phyloP scores from a whole-genome alignment of 2,113 vertebrate genomes.

The Cyanoliseus patagonus region DNA sequence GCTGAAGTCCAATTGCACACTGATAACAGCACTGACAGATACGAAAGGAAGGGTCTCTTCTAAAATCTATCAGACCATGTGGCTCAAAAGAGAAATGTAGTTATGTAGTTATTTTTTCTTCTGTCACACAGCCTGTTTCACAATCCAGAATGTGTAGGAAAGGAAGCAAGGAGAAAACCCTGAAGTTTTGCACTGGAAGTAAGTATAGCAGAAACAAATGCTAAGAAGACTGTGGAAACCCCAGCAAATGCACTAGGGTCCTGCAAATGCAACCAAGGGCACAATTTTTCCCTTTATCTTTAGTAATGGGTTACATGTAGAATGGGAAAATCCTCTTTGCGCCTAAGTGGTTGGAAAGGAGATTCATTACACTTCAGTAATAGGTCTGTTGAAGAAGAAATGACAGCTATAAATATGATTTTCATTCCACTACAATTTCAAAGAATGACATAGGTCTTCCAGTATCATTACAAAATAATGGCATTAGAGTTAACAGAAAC shows the following conservation, averaged over 20 bases:
- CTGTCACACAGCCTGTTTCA: not conserved
- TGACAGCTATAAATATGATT: not conserved
- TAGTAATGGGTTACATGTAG: not conserved
- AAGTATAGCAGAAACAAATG: not conserved
- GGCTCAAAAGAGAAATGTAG: not conserved
- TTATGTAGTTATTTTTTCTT: not conserved
- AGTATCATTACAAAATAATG: not conserved
- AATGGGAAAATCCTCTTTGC: not conserved
- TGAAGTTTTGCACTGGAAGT: not conserved
- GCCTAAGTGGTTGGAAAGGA: not conserved
- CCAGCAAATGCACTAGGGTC: not conserved
- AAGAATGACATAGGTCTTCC: not conserved
- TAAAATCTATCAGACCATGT: not conserved
- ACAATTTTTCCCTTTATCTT: not conserved
- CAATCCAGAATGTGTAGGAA: not conserved
- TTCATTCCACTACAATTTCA: not conserved
- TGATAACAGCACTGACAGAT: not conserved
- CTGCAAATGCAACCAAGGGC: not conserved
- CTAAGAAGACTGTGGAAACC: not conserved
- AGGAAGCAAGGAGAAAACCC: not conserved
- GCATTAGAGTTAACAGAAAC: not conserved
- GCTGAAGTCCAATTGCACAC: not conserved
- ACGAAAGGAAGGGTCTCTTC: not conserved
- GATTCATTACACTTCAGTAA: not conserved
- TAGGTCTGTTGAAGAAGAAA: not conserved